Evolutionary conservation across 2,888 invertebrate genomes (phyloP), one percentile per base, ranked within the genome.

Genomic region (Schizaphis graminum): DNA sequence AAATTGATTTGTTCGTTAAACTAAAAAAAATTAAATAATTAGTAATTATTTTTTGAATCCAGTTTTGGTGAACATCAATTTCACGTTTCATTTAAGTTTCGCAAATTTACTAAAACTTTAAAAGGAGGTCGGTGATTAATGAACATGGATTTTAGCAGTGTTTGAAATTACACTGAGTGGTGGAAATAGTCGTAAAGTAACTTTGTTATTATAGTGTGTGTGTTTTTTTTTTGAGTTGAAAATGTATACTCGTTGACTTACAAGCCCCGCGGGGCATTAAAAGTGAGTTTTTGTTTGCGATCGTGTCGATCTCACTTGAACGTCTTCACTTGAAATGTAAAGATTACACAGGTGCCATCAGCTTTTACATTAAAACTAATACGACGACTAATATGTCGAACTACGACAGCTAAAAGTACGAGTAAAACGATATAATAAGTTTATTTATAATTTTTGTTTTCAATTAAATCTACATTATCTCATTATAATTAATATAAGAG

Each of bases 61-160:
- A 16, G 67, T 67, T 67, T 35, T 67, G 35, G 35, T 8, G 35
- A 77, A 77, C 47, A 90, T 67, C 61, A 67, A 67, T 67, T 61
- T 90, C 56, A 47, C n/a, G 47, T 90, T 90, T 47, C 47, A n/a
- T 90, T 90, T 47, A n/a, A 24, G 67, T 67, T 47, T 11, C 49
- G n/a, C 1, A n/a, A 67, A 67, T 67, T 26, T n/a, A 35, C 89
- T 26, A 21, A n/a, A 90, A 90, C 67, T 90, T 90, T 49, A 90
- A 90, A 90, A 90, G 47, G 90, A 67, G 47, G 28, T 35, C n/a
- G 28, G 67, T 67, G 90, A 90, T 90, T 90, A 90, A 90, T 90
- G 90, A 47, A 90, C 67, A 5, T n/a, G 47, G 49, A 67, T 90
- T 67, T 90, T 90, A 67, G 61, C 67, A 35, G 47, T 67, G 67